Evolutionary conservation across 1,140 invertebrate genomes (phyloP).

Genomic region (Lepidurus packardi): DNA sequence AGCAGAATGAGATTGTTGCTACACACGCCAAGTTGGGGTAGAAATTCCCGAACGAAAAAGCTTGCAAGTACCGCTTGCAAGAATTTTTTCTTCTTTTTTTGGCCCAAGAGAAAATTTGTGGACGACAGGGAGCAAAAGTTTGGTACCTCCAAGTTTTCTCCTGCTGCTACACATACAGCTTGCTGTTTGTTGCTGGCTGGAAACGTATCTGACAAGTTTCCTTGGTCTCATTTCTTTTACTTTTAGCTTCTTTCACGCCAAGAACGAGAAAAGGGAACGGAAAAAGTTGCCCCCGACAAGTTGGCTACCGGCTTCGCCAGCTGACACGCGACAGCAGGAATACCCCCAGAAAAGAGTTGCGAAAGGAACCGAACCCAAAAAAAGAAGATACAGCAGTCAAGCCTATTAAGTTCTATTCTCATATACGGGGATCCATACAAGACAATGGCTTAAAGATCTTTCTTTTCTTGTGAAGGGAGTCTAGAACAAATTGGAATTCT

Average conservation of each 20-base stretch:
- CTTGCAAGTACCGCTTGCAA: neutral
- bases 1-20: neutral
- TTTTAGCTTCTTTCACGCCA: neutral
- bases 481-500: neutral
- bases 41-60: neutral
- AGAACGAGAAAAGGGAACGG: too few species aligned
- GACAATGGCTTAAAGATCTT: neutral
- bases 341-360: neutral
- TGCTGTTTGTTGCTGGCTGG: neutral
- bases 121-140: neutral
- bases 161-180: neutral
- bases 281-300: conserved; percentile 14
- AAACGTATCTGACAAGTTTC: neutral
- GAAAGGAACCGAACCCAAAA: neutral
- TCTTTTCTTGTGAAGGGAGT: neutral
- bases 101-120: neutral
- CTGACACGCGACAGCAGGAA: neutral
- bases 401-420: neutral
- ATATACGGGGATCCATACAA: neutral
- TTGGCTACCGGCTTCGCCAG: neutral
- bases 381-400: neutral
- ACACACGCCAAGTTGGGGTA: neutral
- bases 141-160: neutral
- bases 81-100: too few species aligned
- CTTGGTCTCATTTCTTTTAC: neutral